Evolutionary conservation across 2,113 vertebrate species (phyloP).

Genomic region (human (Homo sapiens)): DNA sequence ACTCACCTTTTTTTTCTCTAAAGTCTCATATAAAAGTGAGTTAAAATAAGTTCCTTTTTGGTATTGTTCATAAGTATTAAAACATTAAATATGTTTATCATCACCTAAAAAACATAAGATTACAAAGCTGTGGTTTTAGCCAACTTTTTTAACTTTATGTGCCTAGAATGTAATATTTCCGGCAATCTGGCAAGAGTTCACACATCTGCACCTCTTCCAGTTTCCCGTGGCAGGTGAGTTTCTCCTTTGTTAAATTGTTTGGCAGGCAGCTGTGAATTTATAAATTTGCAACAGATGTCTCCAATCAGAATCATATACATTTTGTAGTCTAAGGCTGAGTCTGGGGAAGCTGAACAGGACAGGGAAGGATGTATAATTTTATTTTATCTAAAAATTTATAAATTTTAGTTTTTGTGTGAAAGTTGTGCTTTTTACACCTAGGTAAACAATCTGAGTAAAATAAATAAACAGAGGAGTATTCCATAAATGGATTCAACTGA

Average conservation of each 20-base stretch:
- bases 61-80: not conserved
- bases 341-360: not conserved
- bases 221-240: not conserved
- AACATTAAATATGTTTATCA: not conserved
- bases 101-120: not conserved
- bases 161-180: not conserved
- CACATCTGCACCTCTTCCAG: not conserved
- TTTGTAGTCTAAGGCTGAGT: not conserved
- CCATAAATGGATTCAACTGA: not conserved
- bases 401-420: not conserved
- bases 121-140: not conserved
- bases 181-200: not conserved
- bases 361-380: not conserved
- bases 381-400: not conserved
- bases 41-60: not conserved
- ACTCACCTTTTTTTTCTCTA: not conserved
- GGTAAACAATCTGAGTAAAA: not conserved
- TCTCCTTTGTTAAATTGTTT: not conserved
- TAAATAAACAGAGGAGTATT: not conserved
- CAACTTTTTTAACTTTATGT: not conserved
- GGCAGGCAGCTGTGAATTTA: not conserved
- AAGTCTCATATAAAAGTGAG: not conserved
- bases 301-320: not conserved
- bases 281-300: constrained; percentile 47
- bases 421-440: not conserved